Evolutionary conservation across 2,113 vertebrate genomes (phyloP).

Genomic region (Cromileptes altivelis): DNA sequence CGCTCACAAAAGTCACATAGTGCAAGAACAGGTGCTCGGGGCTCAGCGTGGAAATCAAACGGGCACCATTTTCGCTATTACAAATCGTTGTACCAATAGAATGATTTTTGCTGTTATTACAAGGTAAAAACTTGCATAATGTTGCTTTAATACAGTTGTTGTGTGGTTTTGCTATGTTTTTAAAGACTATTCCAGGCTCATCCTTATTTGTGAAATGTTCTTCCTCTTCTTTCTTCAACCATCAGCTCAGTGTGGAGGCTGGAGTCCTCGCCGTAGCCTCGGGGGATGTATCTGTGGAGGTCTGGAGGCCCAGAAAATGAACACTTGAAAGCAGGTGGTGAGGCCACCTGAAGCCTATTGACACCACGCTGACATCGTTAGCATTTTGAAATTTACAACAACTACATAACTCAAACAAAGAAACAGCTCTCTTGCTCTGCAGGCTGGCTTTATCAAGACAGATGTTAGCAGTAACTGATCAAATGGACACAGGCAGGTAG

Average conservation of each 20-base stretch:
- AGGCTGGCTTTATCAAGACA: background rate
- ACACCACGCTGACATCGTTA: background rate
- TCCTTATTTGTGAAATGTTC: background rate
- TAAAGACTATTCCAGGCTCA: background rate
- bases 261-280: constrained; percentile 90
- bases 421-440: background rate
- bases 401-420: background rate
- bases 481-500: background rate
- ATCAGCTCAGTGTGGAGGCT: constrained; percentile 89
- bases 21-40: too few species aligned
- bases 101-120: too few species aligned
- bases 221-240: background rate
- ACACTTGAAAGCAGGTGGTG: background rate
- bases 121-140: too few species aligned
- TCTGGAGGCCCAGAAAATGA: constrained; percentile 89
- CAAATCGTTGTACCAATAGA: too few species aligned
- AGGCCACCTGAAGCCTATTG: background rate
- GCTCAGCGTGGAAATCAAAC: too few species aligned
- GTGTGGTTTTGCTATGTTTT: background rate
- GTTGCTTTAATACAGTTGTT: background rate
- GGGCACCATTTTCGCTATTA: too few species aligned
- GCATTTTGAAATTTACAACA: background rate
- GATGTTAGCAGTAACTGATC: background rate
- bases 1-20: too few species aligned
- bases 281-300: constrained; percentile 85